These are phyloP conservation scores for Spinibarbus caldwelli DNA, from an alignment of 2,797 vertebrate species.

Conservation along the genomic window DNA sequence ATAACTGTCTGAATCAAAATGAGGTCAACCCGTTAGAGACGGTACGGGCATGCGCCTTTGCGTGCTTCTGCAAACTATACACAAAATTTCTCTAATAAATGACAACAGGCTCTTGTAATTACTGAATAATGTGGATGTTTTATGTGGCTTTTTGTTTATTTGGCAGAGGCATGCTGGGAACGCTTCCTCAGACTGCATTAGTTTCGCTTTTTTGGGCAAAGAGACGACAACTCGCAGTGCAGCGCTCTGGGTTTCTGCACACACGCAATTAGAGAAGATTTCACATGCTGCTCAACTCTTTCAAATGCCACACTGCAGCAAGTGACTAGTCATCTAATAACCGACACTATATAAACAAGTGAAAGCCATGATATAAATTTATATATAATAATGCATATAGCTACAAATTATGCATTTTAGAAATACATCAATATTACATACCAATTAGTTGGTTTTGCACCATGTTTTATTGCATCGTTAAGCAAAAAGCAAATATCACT, in stretches of 20 bases:
- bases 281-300: slow-evolving; percentile 11
- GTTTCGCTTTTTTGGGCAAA: slow-evolving; percentile 36
- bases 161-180: slow-evolving; percentile 35
- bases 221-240: slow-evolving; percentile 15
- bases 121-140: slow-evolving; percentile 18
- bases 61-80: background rate
- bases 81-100: slow-evolving; percentile 33
- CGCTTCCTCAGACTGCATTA: slow-evolving; percentile 35
- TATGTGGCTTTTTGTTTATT: slow-evolving; percentile 34
- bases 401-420: background rate
- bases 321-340: background rate
- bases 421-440: background rate
- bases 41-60: background rate
- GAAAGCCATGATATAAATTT: background rate
- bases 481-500: background rate
- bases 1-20: slow-evolving; percentile 38
- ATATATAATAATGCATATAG: background rate
- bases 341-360: background rate
- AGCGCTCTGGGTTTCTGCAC: slow-evolving; percentile 29
- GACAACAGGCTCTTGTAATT: slow-evolving; percentile 20
- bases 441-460: background rate
- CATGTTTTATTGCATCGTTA: background rate
- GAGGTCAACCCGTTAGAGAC: slow-evolving; percentile 49
- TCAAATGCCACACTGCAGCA: slow-evolving; percentile 4
- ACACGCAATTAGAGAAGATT: slow-evolving; percentile 38